phyloP scores from a whole-genome alignment of 2,888 invertebrate genomes.

The Pyrrhosoma nymphula region DNA sequence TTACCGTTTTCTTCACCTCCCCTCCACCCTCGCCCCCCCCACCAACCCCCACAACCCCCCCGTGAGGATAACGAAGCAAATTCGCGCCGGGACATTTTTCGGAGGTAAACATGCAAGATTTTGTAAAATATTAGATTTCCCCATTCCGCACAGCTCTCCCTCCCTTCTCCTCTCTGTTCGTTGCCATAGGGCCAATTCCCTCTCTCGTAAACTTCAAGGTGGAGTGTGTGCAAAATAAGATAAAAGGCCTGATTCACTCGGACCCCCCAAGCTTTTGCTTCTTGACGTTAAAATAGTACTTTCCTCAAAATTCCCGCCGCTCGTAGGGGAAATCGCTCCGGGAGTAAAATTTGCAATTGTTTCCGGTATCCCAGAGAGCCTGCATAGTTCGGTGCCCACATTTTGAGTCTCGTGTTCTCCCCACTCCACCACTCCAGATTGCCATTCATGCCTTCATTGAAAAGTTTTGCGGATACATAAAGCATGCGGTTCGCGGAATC shows the following conservation, averaged over 20 bases:
- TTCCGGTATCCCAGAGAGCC: background rate
- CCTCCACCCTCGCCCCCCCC: too few relatives aligned
- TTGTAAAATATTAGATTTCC: constrained; percentile 28
- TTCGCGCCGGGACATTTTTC: background rate
- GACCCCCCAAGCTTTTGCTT: background rate
- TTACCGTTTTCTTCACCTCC: background rate
- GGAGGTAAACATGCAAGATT: constrained; percentile 29
- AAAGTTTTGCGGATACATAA: background rate
- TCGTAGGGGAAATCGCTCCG: background rate
- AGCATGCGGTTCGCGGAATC: too few relatives aligned
- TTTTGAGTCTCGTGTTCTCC: background rate
- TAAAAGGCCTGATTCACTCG: background rate
- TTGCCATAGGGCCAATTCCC: background rate
- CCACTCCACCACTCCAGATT: background rate
- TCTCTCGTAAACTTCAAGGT: background rate
- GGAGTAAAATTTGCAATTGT: background rate
- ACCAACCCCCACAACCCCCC: too few relatives aligned
- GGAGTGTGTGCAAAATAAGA: constrained; percentile 5
- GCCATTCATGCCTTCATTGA: background rate
- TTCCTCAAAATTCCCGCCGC: background rate
- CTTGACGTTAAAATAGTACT: background rate
- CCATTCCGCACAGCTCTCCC: background rate
- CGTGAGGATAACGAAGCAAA: constrained; percentile 9
- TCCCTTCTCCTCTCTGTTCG: too few relatives aligned
- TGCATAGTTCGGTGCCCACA: background rate